phyloP scores from a whole-genome alignment of 2,113 vertebrate species.

The Pithys albifrons region DNA sequence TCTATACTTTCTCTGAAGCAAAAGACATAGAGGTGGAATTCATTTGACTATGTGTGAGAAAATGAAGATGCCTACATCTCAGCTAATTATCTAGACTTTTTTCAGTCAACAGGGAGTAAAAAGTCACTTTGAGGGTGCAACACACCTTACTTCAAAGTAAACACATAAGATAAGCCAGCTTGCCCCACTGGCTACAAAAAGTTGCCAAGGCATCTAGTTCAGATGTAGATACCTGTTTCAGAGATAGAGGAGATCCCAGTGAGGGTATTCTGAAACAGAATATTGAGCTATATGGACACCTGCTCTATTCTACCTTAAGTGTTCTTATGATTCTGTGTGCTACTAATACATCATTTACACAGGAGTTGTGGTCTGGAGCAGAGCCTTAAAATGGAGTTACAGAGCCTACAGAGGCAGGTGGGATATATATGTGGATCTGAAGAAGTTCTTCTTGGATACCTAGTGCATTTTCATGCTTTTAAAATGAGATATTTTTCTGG shows the following conservation, averaged over 20 bases:
- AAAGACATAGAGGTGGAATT: conserved; percentile 12
- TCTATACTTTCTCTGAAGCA: conserved; percentile 45
- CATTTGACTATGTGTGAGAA: neutral
- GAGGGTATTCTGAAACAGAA: conserved; percentile 14
- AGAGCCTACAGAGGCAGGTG: neutral
- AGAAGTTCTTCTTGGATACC: neutral
- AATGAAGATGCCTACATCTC: neutral
- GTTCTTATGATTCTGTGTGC: conserved; percentile 18
- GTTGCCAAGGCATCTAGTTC: neutral
- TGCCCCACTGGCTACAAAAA: neutral
- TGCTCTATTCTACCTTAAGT: conserved; percentile 21
- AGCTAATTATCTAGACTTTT: neutral
- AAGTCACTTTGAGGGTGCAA: neutral
- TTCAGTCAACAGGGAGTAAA: neutral
- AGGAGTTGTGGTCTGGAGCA: conserved; percentile 27
- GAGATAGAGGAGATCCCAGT: neutral
- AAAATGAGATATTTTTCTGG: neutral
- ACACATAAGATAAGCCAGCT: neutral
- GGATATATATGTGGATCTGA: neutral
- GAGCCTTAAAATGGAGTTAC: neutral
- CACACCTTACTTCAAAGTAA: neutral
- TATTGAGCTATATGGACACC: neutral
- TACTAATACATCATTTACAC: neutral
- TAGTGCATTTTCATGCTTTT: neutral
- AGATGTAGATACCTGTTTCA: neutral